Conservation (phyloP, 2,797 vertebrate species). For the Moxostoma hubbsi region DNA sequence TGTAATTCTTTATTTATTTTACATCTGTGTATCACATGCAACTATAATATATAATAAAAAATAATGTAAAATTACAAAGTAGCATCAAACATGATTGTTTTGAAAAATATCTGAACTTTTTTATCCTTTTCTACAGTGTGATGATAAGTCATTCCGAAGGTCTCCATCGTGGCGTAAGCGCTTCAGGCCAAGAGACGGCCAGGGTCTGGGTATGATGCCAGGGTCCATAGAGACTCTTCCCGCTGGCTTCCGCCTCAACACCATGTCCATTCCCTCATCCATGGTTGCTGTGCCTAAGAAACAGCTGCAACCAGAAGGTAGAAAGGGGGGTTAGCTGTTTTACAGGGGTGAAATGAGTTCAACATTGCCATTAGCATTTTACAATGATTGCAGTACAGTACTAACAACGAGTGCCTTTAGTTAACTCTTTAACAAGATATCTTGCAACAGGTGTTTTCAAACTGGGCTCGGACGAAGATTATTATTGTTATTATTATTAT, state of each 20-base stretch:
- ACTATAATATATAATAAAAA: too few species aligned
- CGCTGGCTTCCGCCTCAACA: slow-evolving; percentile 87
- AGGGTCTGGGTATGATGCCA: slow-evolving; percentile 85
- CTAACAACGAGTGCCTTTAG: slow-evolving; percentile 23
- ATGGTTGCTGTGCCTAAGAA: slow-evolving; percentile 83
- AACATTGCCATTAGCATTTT: slow-evolving; percentile 31
- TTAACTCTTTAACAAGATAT: slow-evolving; percentile 1
- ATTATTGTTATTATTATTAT: too few species aligned
- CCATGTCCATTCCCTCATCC: slow-evolving; percentile 87
- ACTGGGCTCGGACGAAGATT: too few species aligned
- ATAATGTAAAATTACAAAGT: too few species aligned
- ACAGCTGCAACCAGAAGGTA: slow-evolving; percentile 90
- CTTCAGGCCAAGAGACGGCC: slow-evolving; percentile 87
- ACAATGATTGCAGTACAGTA: slow-evolving; percentile 38
- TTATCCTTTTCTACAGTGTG: slow-evolving; percentile 71
- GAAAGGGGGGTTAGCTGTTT: not conserved
- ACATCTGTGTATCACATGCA: too few species aligned
- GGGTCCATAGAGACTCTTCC: slow-evolving; percentile 91
- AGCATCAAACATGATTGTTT: too few species aligned
- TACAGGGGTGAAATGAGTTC: slow-evolving; percentile 36
- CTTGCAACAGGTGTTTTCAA: too few species aligned
- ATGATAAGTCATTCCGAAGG: slow-evolving; percentile 91
- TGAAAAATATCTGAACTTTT: too few species aligned
- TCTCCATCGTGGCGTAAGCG: slow-evolving; percentile 95
- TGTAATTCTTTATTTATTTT: too few species aligned